phyloP scores from a whole-genome alignment of 1,140 invertebrate genomes.

The Drosophila albomicans region DNA sequence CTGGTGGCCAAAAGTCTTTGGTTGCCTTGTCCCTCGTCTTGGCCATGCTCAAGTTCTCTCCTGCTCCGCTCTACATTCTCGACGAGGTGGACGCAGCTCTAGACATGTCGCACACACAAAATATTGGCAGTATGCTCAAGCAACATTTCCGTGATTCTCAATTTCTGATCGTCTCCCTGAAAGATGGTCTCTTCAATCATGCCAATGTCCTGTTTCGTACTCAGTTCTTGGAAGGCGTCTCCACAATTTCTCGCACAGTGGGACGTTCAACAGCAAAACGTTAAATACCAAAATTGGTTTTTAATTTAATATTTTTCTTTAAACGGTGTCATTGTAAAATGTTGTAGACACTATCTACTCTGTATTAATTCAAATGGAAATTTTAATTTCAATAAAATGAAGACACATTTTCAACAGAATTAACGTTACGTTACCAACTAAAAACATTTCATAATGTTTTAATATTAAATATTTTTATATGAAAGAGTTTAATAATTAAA shows the following conservation, averaged over 20 bases:
- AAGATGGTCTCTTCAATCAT: slow-evolving; percentile 99
- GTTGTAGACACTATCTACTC: too few relatives aligned
- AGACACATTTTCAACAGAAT: too few relatives aligned
- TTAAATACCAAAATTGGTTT: slow-evolving; percentile 21
- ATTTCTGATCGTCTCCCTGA: slow-evolving; percentile 99
- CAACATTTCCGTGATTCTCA: slow-evolving; percentile 97
- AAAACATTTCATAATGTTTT: too few relatives aligned
- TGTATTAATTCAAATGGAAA: too few relatives aligned
- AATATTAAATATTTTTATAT: too few relatives aligned
- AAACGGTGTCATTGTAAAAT: too few relatives aligned
- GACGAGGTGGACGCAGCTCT: slow-evolving; percentile 99
- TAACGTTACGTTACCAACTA: too few relatives aligned
- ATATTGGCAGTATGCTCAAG: slow-evolving; percentile 98
- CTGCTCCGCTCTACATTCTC: slow-evolving; percentile 99
- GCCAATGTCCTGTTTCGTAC: slow-evolving; percentile 99
- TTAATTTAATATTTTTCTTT: not conserved
- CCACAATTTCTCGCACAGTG: slow-evolving; percentile 90
- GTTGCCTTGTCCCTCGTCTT: slow-evolving; percentile 98
- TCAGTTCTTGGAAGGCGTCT: slow-evolving; percentile 97
- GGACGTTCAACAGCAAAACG: slow-evolving; percentile 18
- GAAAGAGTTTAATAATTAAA: too few relatives aligned
- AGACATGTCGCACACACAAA: slow-evolving; percentile 99
- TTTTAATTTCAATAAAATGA: too few relatives aligned
- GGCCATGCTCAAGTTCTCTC: slow-evolving; percentile 98
- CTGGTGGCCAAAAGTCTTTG: slow-evolving; percentile 97